Base-by-base conservation (phyloP, 2,797 vertebrate genomes). In the Cossypha dichroa region DNA sequence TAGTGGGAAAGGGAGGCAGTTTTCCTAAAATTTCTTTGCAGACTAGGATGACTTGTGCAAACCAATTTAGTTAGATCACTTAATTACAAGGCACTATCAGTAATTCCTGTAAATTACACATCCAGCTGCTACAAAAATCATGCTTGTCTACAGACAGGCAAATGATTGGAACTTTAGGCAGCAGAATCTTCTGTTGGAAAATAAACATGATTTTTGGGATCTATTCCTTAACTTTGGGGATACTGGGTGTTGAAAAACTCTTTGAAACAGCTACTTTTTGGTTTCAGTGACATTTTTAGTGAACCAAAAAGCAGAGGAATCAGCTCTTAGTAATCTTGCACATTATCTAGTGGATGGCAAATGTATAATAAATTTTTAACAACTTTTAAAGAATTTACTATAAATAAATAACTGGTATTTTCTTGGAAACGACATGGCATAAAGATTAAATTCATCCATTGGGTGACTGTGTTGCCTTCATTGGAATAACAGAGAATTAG, bases 281-380 rank as follows among this genome's bases (percentile, higher is more conserved):
- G 6, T 41, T 85, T 88, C 66, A 90, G 75, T 43, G 12, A 72
- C 13, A 43, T 60, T 72, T 91, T 69, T 14, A n/a, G 28, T 48
- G 33, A 88, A 69, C 7, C 0, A 1, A 88, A 70, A 76, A 80
- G 17, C 45, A 60, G 10, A 84, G 8, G 19, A 88, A 75, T 45
- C 13, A 59, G 33, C 5, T 89, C n/a, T 54, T 75, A 40, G 49
- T 82, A 86, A 92, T 81, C 69, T 73, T 84, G 2, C 10, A 36
- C 38, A 40, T 21, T 79, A 52, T 58, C 62, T 41, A 15, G 40
- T 69, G 76, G 79, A 20, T 11, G 28, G 72, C 33, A 78, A 91
- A 94, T 46, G 31, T 78, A 75, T 95, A 83, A 87, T 17, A 76
- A 52, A 89, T 62, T 88, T 89, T 78, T 52, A 90, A 77, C n/a